Evolutionary conservation across 2,888 invertebrate genomes (phyloP), one percentile per base, ranked within the genome.

Genomic region (Cloeon dipterum): DNA sequence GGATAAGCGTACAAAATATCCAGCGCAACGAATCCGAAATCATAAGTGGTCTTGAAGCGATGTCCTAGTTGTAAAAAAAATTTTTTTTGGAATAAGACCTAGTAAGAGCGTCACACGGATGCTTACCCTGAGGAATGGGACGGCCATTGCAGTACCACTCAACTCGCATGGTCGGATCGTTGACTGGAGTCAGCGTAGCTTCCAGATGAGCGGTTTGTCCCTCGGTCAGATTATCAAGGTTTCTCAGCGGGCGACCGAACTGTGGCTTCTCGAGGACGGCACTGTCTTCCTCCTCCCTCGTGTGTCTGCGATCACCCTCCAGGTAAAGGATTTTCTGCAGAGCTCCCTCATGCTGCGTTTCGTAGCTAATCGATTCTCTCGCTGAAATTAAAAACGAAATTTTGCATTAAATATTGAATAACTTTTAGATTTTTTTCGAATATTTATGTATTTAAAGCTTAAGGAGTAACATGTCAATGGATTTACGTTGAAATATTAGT

Each of bases 141-240:
- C 76, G 68, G 37, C 91, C 94, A 58, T 98, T 88, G 56, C 86
- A 81, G 61, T 73, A 93, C 98, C 96, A 98, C 61, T 96, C 94
- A 8, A 98, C 89, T 46, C 77, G 75, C 94, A 98, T 94, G 7
- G 89, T 89, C 4, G 96, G 91, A 57, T 98, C 98, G 50, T 94
- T 93, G 25, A 94, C 85, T 0, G 98, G 98, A 1, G 89, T 86
- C 21, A 98, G 62, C 4, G 91, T 91, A 1, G 89, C 89, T 60
- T 93, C 93, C 47, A 94, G 62, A 56, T 93, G 93, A 39, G 86
- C 81, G 37, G 78, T 78, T 41, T 70, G 68, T 17, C 89, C 89
- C 61, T 94, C 93, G 10, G 76, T 66, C 13, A 85, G 68, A 49
- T 78, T 75, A 45, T 77, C 82, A 38, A 73, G 63, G 50, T 79